Conservation (phyloP, 2,888 invertebrate species). For the Spilosoma lubricipeda region DNA sequence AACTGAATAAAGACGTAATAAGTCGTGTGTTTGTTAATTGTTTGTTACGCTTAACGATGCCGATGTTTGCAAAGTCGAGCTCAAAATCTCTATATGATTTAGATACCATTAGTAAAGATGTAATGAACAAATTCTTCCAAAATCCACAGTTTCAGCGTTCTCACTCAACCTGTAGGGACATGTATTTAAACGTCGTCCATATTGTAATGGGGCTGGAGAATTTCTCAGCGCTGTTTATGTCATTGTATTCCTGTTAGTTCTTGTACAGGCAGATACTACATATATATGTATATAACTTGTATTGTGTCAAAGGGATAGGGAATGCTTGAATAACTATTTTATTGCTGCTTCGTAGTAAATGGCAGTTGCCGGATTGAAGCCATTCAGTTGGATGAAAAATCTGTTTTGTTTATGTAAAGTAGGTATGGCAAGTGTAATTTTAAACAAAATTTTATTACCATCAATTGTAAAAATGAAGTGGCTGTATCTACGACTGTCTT, state of each 20-base stretch:
- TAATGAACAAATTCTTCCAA: conserved; percentile 11
- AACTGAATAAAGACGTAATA: too few species aligned
- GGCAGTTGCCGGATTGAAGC: conserved; percentile 7
- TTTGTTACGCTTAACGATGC: too few species aligned
- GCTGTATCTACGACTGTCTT: background rate
- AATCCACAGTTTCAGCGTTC: conserved; percentile 37
- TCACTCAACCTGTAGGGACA: conserved; percentile 32
- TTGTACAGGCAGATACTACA: conserved; percentile 29
- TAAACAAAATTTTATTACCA: background rate
- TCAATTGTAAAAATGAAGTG: background rate
- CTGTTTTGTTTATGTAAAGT: background rate
- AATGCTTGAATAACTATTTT: conserved; percentile 22
- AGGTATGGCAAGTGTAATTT: background rate
- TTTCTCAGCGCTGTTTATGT: conserved; percentile 53
- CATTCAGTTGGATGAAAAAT: conserved; percentile 2
- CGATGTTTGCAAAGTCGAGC: background rate
- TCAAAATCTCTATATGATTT: background rate
- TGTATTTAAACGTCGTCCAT: conserved; percentile 43
- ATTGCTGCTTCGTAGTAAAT: conserved; percentile 14
- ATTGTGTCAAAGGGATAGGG: conserved; percentile 12
- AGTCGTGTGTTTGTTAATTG: too few species aligned
- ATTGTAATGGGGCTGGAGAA: conserved; percentile 48
- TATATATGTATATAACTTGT: background rate
- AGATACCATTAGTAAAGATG: background rate
- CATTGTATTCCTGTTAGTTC: conserved; percentile 50